Evolutionary conservation across 1,140 invertebrate species (phyloP), one percentile per base, ranked within the genome.

Genomic region (Acyrthosiphon pisum): DNA sequence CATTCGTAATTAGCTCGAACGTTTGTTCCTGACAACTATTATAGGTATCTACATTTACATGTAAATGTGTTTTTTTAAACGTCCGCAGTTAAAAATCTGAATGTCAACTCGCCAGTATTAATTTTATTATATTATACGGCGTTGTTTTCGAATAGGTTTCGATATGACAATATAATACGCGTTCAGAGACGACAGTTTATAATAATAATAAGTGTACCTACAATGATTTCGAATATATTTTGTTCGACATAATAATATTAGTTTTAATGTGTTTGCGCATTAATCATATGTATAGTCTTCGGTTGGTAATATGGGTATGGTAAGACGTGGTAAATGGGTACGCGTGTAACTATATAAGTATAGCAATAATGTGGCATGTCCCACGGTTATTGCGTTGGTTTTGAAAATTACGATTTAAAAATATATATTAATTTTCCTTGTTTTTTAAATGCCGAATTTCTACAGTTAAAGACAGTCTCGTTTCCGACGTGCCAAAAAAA

Each of bases 21-120:
- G 30, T 76, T 76, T 76, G 60, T 76, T 76, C n/a, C 11, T 6
- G 18, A 76, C 60, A 6, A 76, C 30, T n/a, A 6, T 1, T 18
- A 6, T 6, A n/a, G 7, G 56, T 68, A n/a, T 9, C 3, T 4
- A 11, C 14, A 35, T 76, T 76, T 76, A 76, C 60, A 76, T 76
- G 30, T 76, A 76, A 76, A 76, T 76, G 30, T 76, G 60, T 68
- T n/a, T 68, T 56, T 76, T 76, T 76, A n/a, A 76, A 76, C n/a
- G 60, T 35, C 60, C n/a, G 11, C 14, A 76, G 30, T 76, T n/a
- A 76, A 76, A 76, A 76, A 76, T 76, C 14, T 14, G 30, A 76
- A 76, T 76, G 60, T 76, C 60, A 76, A 76, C 60, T 35, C 3
- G 14, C n/a, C n/a, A 4, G 60, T 35, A 76, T 76, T 76, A 20